A percentile compares a stretch with the other conserved stretches of the same genome.
Evolutionary conservation across 2,888 invertebrate genomes (phyloP).

Genomic region (Drosophila birchii): DNA sequence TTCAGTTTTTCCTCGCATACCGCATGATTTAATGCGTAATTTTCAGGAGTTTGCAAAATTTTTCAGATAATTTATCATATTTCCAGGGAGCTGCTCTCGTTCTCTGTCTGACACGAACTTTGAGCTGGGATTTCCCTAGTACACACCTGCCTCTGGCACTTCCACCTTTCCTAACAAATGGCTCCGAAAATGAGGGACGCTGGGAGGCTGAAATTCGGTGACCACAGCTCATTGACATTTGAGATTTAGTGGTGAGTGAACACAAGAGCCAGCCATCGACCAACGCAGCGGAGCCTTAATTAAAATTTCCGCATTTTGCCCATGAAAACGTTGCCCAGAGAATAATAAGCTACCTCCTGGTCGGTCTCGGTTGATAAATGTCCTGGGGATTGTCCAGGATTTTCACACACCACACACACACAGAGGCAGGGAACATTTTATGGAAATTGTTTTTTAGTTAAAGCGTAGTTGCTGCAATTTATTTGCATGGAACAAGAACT

Average conservation of each 20-base stretch:
- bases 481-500: constrained; percentile 26
- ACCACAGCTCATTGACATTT: constrained; percentile 76
- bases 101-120: constrained; percentile 10
- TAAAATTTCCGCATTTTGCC: constrained; percentile 61
- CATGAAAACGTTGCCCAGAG: constrained; percentile 49
- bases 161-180: constrained; percentile 47
- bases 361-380: constrained; percentile 40
- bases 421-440: constrained; percentile 8
- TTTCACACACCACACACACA: constrained; percentile 1
- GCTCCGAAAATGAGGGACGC: constrained; percentile 44
- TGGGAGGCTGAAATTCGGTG: constrained; percentile 61
- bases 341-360: constrained; percentile 44
- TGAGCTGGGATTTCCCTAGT: constrained; percentile 22
- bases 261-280: constrained; percentile 9
- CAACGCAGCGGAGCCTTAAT: constrained; percentile 59
- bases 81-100: constrained; percentile 30
- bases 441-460: constrained; percentile 41
- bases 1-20: constrained; percentile 46
- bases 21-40: constrained; percentile 80
- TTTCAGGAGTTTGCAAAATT: constrained; percentile 78
- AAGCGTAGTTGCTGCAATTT: constrained; percentile 25
- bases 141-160: constrained; percentile 66
- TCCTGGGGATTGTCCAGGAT: constrained; percentile 28
- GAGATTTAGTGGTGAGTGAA: constrained; percentile 53
- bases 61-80: constrained; percentile 77